phyloP scores from a whole-genome alignment of 2,113 vertebrate genomes.

The Microcebus tavaratra region DNA sequence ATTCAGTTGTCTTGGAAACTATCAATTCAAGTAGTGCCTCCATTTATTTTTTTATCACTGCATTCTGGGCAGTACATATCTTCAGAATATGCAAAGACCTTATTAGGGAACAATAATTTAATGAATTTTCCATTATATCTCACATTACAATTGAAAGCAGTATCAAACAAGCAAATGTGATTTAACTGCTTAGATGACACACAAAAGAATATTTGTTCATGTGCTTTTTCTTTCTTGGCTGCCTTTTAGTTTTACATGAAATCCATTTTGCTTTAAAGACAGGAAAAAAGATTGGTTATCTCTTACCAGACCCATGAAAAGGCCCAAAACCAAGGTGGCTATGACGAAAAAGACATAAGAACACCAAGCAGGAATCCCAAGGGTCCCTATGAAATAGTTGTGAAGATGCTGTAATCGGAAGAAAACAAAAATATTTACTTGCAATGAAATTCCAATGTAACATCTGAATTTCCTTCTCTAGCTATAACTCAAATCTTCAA shows the following conservation, averaged over 20 bases:
- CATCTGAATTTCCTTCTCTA: neutral
- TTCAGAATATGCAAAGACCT: conserved; percentile 15
- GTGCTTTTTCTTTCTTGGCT: conserved; percentile 6
- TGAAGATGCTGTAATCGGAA: conserved; percentile 88
- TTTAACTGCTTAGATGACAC: neutral
- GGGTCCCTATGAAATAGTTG: conserved; percentile 89
- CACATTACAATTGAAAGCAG: conserved; percentile 2
- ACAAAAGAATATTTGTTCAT: neutral
- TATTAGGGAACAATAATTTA: neutral
- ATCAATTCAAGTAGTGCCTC: neutral
- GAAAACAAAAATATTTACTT: conserved; percentile 36
- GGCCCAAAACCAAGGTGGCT: conserved; percentile 88
- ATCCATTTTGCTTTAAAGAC: neutral
- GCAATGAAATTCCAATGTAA: neutral
- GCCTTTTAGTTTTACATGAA: conserved; percentile 34
- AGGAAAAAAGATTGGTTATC: neutral
- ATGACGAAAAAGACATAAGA: conserved; percentile 90
- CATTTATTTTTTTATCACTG: neutral
- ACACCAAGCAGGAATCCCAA: conserved; percentile 89
- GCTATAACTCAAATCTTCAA: neutral
- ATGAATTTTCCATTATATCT: neutral
- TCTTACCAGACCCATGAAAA: conserved; percentile 92
- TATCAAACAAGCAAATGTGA: conserved; percentile 4
- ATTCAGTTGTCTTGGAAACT: neutral
- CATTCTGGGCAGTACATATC: neutral